Evolutionary conservation across 2,113 vertebrate genomes (phyloP).

Genomic region (Spermophilus dauricus): DNA sequence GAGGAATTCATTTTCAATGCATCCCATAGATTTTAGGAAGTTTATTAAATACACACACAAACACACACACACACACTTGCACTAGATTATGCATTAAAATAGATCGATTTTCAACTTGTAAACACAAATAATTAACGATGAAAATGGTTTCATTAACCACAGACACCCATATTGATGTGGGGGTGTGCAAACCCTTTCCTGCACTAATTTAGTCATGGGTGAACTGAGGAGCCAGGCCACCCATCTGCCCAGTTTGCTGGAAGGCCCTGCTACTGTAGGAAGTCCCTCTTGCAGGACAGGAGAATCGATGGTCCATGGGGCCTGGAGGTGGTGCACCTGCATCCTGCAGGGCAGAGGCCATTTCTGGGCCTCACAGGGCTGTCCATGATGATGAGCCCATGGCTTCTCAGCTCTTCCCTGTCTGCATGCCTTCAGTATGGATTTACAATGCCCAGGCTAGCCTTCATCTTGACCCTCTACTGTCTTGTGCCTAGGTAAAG

Average conservation of each 20-base stretch:
- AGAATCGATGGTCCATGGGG: accelerated
- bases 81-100: background rate
- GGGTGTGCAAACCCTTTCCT: background rate
- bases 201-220: background rate
- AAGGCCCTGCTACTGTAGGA: background rate
- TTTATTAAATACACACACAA: too few relatives aligned
- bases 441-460: background rate
- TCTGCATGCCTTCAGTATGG: accelerated
- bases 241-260: background rate
- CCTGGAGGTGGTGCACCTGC: accelerated
- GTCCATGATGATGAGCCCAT: background rate
- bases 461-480: background rate
- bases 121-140: background rate
- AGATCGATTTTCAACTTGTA: background rate
- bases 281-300: accelerated
- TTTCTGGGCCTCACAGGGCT: background rate
- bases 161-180: background rate
- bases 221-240: too few relatives aligned
- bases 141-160: background rate
- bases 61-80: background rate
- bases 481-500: background rate
- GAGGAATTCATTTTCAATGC: background rate
- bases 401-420: background rate
- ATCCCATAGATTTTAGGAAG: background rate
- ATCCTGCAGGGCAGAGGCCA: accelerated